A percentile compares a stretch with the other conserved stretches of the same genome.
phyloP scores from a whole-genome alignment of 2,797 vertebrate species.

The Presbytis comata region DNA sequence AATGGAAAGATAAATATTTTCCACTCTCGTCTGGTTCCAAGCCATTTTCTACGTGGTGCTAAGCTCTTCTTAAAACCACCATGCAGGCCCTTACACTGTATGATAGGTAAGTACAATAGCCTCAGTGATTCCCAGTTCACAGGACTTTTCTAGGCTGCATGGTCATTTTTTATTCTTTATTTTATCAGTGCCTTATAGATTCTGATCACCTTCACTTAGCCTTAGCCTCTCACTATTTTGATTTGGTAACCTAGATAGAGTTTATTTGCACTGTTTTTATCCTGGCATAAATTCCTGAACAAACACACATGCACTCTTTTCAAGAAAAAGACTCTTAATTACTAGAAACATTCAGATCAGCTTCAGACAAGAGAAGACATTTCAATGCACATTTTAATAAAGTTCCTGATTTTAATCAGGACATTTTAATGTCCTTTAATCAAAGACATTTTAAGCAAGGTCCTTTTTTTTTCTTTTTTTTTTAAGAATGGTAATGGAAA shows the following conservation, averaged over 20 bases:
- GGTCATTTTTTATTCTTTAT: neutral
- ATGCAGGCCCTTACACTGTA: fast-evolving
- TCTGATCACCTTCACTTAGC: neutral
- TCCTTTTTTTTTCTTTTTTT: no score
- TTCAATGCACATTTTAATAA: no score
- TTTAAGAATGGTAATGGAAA: no score
- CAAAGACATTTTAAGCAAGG: no score
- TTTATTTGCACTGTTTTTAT: neutral
- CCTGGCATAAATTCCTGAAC: neutral
- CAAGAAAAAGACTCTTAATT: neutral
- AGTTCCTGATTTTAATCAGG: no score
- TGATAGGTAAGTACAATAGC: neutral
- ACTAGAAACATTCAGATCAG: neutral
- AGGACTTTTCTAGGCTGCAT: fast-evolving
- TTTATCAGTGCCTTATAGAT: neutral
- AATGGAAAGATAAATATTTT: neutral
- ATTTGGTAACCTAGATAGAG: neutral
- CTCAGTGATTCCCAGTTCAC: neutral
- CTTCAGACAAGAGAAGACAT: no score
- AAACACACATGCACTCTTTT: neutral
- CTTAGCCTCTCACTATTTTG: neutral
- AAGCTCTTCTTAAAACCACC: neutral
- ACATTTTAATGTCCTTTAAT: no score
- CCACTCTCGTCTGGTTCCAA: neutral
- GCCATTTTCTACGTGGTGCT: neutral